Conservation (phyloP, 2,113 vertebrate species). For the Carollia perspicillata region DNA sequence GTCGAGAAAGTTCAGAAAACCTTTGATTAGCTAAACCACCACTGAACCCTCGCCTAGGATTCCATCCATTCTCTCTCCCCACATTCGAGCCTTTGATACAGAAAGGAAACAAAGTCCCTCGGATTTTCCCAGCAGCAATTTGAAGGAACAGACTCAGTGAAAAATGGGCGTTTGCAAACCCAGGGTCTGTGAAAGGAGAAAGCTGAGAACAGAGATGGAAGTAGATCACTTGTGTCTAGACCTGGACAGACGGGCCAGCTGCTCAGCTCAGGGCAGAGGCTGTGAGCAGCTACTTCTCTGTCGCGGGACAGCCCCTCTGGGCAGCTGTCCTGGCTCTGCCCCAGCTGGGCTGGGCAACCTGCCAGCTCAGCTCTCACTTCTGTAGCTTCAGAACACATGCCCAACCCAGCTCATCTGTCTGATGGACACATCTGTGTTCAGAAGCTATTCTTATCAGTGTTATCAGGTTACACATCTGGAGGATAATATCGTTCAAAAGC, state of each 20-base stretch:
- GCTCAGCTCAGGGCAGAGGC: neutral
- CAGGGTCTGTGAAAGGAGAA: neutral
- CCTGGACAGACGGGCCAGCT: conserved; percentile 5
- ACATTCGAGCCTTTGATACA: neutral
- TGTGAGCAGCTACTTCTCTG: neutral
- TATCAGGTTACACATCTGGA: neutral
- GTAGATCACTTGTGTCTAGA: neutral
- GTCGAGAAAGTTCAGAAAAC: neutral
- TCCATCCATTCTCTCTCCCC: neutral
- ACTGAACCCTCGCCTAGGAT: neutral
- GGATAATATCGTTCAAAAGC: neutral
- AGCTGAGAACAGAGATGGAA: neutral
- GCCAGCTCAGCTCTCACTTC: neutral
- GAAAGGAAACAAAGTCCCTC: neutral
- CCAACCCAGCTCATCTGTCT: neutral
- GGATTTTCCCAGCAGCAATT: neutral
- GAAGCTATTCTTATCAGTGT: neutral
- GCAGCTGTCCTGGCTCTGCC: conserved; percentile 51
- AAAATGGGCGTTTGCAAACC: neutral
- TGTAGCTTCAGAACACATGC: neutral
- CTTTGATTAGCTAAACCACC: neutral
- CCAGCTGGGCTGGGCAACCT: conserved; percentile 5
- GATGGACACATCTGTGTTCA: neutral
- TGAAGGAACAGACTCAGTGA: neutral
- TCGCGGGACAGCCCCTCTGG: neutral